Base-by-base conservation (phyloP, 2,797 vertebrate genomes). In the Spinibarbus caldwelli region DNA sequence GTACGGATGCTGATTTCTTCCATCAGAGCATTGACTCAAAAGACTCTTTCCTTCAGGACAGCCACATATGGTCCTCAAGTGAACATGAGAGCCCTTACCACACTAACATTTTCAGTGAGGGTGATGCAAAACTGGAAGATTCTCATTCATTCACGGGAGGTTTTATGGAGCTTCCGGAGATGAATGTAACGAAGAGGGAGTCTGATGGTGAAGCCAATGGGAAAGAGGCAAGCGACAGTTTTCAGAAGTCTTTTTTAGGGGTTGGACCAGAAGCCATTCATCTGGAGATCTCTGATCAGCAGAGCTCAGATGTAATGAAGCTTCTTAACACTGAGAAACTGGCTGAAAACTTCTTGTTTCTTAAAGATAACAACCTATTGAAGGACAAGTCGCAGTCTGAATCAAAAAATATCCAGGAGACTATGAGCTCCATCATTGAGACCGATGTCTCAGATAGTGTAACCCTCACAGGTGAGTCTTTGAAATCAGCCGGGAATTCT, bases 1-100 rank as follows among this genome's bases (percentile, higher is more conserved):
- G 96, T 84, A 96, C 96, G 0, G 97, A 98, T 9, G 95, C 96
- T 0, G 97, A 98, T 88, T 97, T 99, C 91, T 96, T 97, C 93
- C 95, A 97, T 92, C 93, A 95, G 88, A 93, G 94, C 89, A 91
- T 95, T n/a, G 96, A 97, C 93, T 96, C 96, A 72, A 96, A 96
- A 93, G 96, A 96, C 72, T 95, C 94, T 6, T 95, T 92, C 88
- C 82, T 95, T 80, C 94, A 95, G 0, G 96, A 97, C 86, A 96
- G 94, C 90, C 95, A 95, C 89, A 91, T 95, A 75, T 95, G 94
- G 90, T 93, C 95, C 3, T 86, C 95, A 68, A 91, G 93, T 82
- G 95, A 95, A 86, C 95, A 96, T 5, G 96, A 97, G 88, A 98
- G 97, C 91, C 96, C 97, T 75, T 96, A 95, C 88, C 95, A 96